Conservation (phyloP, 2,797 vertebrate species). For the Phalanger gymnotis region DNA sequence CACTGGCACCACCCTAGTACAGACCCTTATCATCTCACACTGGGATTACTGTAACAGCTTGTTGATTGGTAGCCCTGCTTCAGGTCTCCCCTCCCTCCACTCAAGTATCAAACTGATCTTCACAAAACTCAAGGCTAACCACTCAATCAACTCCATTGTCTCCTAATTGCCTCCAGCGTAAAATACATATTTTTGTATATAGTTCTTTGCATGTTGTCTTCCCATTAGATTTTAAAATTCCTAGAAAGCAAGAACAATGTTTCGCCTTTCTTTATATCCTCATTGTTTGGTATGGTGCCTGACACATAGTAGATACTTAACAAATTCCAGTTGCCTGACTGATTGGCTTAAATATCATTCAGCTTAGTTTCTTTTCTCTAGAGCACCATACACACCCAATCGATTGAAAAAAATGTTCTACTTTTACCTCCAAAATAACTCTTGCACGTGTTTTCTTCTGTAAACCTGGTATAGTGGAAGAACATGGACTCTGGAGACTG, state of each 20-base stretch:
- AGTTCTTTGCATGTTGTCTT: background rate
- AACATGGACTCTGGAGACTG: background rate
- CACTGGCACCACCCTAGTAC: background rate
- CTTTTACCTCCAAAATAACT: background rate
- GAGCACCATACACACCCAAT: background rate
- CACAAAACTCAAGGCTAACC: background rate
- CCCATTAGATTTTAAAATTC: background rate
- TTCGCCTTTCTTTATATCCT: background rate
- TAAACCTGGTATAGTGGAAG: background rate
- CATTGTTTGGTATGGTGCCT: background rate
- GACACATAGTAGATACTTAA: background rate
- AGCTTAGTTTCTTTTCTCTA: no score
- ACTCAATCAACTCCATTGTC: background rate
- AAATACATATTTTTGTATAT: background rate
- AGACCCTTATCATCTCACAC: background rate
- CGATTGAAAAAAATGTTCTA: background rate
- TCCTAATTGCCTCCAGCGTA: background rate
- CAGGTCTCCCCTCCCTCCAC: background rate
- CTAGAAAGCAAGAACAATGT: background rate
- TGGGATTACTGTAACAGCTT: background rate
- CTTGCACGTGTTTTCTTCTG: background rate
- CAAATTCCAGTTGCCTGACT: no score
- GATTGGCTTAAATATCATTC: no score
- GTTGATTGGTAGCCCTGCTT: background rate
- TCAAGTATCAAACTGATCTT: background rate